Conservation (phyloP, 2,797 vertebrate species). For the Crenichthys baileyi region DNA sequence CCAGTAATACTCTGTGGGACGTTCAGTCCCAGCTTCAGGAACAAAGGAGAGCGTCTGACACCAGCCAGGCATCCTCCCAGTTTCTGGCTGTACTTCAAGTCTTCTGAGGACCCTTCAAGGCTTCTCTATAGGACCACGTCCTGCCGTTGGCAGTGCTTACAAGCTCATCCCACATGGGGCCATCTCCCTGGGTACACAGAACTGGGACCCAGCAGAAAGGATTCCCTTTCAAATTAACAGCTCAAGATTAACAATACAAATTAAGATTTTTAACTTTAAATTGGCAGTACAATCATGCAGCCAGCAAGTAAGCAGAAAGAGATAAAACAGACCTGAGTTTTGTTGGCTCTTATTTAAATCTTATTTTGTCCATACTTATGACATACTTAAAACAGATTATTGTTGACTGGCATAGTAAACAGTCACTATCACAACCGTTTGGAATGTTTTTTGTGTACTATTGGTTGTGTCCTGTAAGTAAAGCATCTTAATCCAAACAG, state of each 20-base stretch:
- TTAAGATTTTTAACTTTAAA: background rate
- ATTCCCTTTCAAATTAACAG: conserved; percentile 18
- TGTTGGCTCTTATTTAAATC: no score
- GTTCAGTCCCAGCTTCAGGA: conserved; percentile 61
- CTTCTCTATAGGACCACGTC: conserved; percentile 50
- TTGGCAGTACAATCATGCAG: background rate
- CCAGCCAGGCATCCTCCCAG: conserved; percentile 63
- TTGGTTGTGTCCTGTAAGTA: background rate
- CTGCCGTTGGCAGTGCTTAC: conserved; percentile 47
- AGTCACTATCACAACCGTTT: background rate
- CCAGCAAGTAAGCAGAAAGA: background rate
- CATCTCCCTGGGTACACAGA: conserved; percentile 29
- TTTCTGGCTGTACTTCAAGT: conserved; percentile 74
- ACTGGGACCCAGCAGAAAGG: conserved; percentile 44
- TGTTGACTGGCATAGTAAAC: background rate
- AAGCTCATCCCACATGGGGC: conserved; percentile 41
- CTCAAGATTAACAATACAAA: conserved; percentile 27
- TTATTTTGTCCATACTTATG: background rate
- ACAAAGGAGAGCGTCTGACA: conserved; percentile 75
- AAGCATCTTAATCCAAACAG: background rate
- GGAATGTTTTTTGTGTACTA: no score
- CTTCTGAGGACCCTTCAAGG: conserved; percentile 64
- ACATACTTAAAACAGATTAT: no score
- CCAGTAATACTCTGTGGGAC: conserved; percentile 71
- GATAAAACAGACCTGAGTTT: background rate